Evolutionary conservation across 2,113 vertebrate species (phyloP).

Genomic region (Alces alces): DNA sequence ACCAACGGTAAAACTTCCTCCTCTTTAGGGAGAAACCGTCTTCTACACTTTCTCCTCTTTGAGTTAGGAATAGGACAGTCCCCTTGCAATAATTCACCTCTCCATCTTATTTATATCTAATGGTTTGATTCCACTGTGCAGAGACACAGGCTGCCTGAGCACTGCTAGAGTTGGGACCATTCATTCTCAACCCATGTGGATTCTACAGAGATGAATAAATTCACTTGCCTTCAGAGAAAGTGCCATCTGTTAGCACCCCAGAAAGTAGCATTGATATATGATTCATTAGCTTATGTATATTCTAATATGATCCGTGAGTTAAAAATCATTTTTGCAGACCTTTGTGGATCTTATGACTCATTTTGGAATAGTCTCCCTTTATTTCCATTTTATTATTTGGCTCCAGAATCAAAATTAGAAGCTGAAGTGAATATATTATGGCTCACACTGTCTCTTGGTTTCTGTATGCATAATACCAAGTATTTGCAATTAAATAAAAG

Average conservation of each 20-base stretch:
- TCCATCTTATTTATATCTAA: background rate
- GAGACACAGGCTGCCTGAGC: background rate
- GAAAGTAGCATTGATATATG: conserved; percentile 58
- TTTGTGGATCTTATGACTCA: conserved; percentile 61
- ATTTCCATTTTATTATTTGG: conserved; percentile 62
- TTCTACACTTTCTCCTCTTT: background rate
- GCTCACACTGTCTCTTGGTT: conserved; percentile 39
- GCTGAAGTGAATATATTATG: conserved; percentile 49
- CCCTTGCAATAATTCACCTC: background rate
- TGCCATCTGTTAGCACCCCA: conserved; percentile 45
- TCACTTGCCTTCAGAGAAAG: background rate
- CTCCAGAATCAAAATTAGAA: conserved; percentile 59
- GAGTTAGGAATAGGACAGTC: background rate
- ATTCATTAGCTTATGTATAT: conserved; percentile 65
- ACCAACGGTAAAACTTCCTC: background rate
- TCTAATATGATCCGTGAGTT: conserved; percentile 40
- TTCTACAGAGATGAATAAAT: conserved; percentile 13
- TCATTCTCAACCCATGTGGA: background rate
- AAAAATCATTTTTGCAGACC: conserved; percentile 47
- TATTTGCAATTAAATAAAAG: conserved; percentile 57
- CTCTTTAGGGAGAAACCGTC: background rate
- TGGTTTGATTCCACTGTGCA: background rate
- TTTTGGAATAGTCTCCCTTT: conserved; percentile 38
- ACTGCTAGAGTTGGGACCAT: background rate
- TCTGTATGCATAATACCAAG: background rate